phyloP scores from a whole-genome alignment of 2,113 vertebrate species.

The Lepus americanus region DNA sequence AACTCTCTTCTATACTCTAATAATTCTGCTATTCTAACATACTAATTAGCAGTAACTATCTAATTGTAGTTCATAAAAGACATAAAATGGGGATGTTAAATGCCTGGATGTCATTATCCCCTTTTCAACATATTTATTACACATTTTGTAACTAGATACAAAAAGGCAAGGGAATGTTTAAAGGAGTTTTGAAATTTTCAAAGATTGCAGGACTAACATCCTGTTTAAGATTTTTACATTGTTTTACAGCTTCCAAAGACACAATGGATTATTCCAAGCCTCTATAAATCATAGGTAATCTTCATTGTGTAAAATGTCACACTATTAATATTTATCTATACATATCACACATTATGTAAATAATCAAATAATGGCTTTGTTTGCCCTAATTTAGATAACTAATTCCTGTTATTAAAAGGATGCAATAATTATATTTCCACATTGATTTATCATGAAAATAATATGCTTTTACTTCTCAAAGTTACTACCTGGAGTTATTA shows the following conservation, averaged over 20 bases:
- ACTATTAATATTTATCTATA: conserved; percentile 1
- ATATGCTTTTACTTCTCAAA: background rate
- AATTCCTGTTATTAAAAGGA: background rate
- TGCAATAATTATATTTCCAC: conserved; percentile 24
- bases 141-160: conserved; percentile 81
- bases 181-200: conserved; percentile 53
- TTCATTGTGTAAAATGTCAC: background rate
- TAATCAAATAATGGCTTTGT: background rate
- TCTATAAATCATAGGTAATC: background rate
- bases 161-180: conserved; percentile 65
- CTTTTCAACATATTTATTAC: conserved; percentile 82
- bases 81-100: conserved; percentile 79
- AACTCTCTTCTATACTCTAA: conserved; percentile 16
- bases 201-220: conserved; percentile 5
- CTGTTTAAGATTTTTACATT: background rate
- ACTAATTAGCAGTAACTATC: conserved; percentile 85
- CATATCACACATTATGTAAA: conserved; percentile 34
- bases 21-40: conserved; percentile 74
- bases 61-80: conserved; percentile 83
- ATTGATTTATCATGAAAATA: background rate
- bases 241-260: background rate
- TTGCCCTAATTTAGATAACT: background rate
- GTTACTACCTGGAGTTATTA: background rate
- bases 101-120: conserved; percentile 80
- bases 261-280: background rate